These are phyloP conservation scores for Lindbergichthys nudifrons DNA, from an alignment of 2,797 vertebrate species.

Conservation along the genomic window DNA sequence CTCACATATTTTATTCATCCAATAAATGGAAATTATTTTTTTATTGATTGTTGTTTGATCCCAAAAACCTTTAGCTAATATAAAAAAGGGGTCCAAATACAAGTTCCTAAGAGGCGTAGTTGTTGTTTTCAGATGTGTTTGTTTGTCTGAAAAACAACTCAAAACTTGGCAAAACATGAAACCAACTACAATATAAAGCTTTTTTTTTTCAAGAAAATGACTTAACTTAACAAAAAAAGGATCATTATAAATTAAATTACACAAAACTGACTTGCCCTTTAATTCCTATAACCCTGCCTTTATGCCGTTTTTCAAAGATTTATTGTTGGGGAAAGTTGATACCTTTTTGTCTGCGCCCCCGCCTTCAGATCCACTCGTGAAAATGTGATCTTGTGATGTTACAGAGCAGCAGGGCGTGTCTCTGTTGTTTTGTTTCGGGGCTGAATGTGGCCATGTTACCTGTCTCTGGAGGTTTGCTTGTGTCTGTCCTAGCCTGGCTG, in stretches of 20 bases:
- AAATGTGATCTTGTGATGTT: constrained; percentile 82
- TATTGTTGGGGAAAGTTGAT: constrained; percentile 71
- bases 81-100: neutral
- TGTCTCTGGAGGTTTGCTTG: constrained; percentile 67
- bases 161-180: neutral
- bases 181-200: neutral
- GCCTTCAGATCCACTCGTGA: constrained; percentile 65
- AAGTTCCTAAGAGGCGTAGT: neutral
- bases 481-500: constrained; percentile 72
- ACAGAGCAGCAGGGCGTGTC: constrained; percentile 75
- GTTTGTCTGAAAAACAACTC: neutral
- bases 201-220: no score
- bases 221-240: neutral
- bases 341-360: constrained; percentile 67
- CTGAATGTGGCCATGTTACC: constrained; percentile 68
- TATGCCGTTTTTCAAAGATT: constrained; percentile 47
- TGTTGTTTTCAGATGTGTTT: neutral
- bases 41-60: neutral
- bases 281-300: constrained; percentile 32
- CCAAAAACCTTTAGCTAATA: neutral
- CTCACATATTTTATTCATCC: neutral
- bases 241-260: constrained; percentile 4
- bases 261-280: constrained; percentile 17
- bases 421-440: constrained; percentile 72
- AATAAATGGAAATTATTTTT: neutral